Evolutionary conservation across 2,888 invertebrate genomes (phyloP).

Genomic region (Phyto melanocephala): DNA sequence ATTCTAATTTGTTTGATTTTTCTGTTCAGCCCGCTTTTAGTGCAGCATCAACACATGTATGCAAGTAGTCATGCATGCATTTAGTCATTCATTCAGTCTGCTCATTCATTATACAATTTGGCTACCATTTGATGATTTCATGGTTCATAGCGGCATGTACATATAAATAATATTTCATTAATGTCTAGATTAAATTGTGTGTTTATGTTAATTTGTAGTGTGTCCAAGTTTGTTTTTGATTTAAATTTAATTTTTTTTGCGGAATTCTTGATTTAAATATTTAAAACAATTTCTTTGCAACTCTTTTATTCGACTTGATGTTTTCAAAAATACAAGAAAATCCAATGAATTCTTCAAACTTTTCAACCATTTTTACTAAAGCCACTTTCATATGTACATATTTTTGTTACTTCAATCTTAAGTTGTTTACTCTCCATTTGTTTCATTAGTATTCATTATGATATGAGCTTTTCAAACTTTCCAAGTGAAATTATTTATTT

Average conservation of each 20-base stretch:
- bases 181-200: background rate
- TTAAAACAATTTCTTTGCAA: too few relatives aligned
- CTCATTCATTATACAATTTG: constrained; percentile 63
- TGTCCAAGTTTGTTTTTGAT: too few relatives aligned
- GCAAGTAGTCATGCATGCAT: constrained; percentile 14
- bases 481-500: constrained; percentile 16
- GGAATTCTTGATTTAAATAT: too few relatives aligned
- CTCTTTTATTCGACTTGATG: too few relatives aligned
- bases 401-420: background rate
- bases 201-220: background rate
- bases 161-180: constrained; percentile 52
- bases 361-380: background rate
- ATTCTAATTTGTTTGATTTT: constrained; percentile 12
- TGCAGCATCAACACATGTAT: background rate
- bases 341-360: too few relatives aligned
- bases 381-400: background rate
- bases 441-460: constrained; percentile 51
- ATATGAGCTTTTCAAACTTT: constrained; percentile 23
- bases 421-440: constrained; percentile 30
- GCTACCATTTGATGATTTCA: constrained; percentile 60
- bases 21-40: constrained; percentile 11
- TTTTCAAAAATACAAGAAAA: too few relatives aligned
- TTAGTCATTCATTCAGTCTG: constrained; percentile 42
- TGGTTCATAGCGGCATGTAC: constrained; percentile 41
- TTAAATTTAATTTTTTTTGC: too few relatives aligned